A percentile compares a stretch with the other conserved stretches of the same genome.
phyloP scores from a whole-genome alignment of 2,888 invertebrate genomes.

The Macaria notata region DNA sequence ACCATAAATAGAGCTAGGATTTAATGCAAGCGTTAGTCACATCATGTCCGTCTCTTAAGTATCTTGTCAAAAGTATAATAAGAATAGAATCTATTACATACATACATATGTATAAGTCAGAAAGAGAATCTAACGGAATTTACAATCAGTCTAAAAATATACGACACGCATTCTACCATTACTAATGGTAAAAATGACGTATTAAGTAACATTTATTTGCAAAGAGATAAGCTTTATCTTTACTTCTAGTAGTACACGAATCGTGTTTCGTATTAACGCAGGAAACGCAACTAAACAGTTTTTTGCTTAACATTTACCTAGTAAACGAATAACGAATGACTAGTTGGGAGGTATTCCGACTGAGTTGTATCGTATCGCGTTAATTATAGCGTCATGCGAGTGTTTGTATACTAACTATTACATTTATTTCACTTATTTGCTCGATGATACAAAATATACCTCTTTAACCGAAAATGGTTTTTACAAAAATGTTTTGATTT shows the following conservation, averaged over 20 bases:
- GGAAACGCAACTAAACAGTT: conserved; percentile 23
- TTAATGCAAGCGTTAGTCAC: too few relatives aligned
- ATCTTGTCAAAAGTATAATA: too few relatives aligned
- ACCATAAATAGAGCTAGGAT: too few relatives aligned
- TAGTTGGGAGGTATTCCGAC: conserved; percentile 19
- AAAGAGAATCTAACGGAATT: neutral
- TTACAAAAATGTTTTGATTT: conserved; percentile 38
- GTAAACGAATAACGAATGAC: conserved; percentile 24
- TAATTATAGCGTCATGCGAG: conserved; percentile 1
- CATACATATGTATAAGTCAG: too few relatives aligned
- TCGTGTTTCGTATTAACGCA: conserved; percentile 24
- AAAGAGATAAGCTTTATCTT: conserved; percentile 14
- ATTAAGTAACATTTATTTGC: conserved; percentile 13
- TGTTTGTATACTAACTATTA: too few relatives aligned
- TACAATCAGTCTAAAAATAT: neutral
- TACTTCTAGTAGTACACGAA: conserved; percentile 14
- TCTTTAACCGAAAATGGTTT: conserved; percentile 38
- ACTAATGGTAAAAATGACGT: conserved; percentile 8
- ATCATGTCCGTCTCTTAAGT: too few relatives aligned
- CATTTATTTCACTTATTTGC: too few relatives aligned
- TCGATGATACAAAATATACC: conserved; percentile 22
- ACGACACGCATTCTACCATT: conserved; percentile 9
- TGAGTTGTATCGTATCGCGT: conserved; percentile 25
- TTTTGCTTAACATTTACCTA: conserved; percentile 19
- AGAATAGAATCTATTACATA: too few relatives aligned